These are phyloP conservation scores for Brachystomella parvula DNA, from an alignment of 1,140 invertebrate species.

Conservation along the genomic window DNA sequence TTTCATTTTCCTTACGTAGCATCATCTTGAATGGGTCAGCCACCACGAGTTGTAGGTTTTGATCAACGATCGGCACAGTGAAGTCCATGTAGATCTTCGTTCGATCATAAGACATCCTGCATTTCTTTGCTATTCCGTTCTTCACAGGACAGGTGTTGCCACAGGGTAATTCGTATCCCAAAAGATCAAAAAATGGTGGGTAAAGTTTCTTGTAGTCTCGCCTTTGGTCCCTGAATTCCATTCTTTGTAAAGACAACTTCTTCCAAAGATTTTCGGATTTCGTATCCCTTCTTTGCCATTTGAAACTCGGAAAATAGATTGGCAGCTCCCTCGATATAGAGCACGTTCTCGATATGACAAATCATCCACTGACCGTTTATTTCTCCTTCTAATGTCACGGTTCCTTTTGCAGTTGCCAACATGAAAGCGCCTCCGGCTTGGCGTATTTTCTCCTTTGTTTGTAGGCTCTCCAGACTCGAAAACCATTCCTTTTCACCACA, in stretches of 20 bases:
- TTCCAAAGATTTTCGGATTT: neutral
- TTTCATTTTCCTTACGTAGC: conserved; percentile 2
- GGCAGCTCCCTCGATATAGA: neutral
- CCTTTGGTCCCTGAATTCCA: too few relatives aligned
- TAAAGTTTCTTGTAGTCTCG: neutral
- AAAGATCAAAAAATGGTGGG: neutral
- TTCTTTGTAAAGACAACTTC: too few relatives aligned
- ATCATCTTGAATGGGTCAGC: conserved; percentile 15
- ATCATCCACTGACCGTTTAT: neutral
- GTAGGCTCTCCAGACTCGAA: too few relatives aligned
- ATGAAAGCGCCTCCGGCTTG: neutral
- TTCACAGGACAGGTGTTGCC: neutral
- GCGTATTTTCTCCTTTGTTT: neutral
- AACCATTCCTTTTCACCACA: conserved; percentile 1
- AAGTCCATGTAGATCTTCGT: neutral
- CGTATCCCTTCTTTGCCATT: neutral
- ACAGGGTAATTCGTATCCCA: neutral
- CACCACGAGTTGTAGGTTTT: neutral
- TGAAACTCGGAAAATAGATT: neutral
- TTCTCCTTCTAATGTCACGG: too few relatives aligned
- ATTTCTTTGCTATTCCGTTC: neutral
- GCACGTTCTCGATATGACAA: neutral
- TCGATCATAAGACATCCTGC: neutral
- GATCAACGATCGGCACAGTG: neutral
- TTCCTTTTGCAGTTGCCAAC: neutral